These are phyloP conservation scores for Pseudococcus jackbeardsleyi DNA, from an alignment of 2,888 invertebrate species.

Conservation along the genomic window DNA sequence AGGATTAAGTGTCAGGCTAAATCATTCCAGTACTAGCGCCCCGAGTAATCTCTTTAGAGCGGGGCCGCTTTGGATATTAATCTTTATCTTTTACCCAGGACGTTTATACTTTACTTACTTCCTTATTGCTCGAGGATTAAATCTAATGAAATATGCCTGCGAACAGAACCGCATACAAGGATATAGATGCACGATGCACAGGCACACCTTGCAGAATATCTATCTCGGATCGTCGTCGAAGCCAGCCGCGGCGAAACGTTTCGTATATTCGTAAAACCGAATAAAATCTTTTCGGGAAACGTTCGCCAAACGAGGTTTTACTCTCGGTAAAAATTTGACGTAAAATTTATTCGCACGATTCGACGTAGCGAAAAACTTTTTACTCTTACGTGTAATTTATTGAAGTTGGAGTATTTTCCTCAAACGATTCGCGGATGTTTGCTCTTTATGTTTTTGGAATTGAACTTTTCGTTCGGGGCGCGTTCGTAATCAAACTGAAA, in stretches of 20 bases:
- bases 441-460: conserved; percentile 47
- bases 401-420: conserved; percentile 45
- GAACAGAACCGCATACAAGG: conserved; percentile 51
- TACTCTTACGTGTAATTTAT: conserved; percentile 53
- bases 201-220: neutral
- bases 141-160: conserved; percentile 62
- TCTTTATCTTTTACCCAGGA: conserved; percentile 60
- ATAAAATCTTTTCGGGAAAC: conserved; percentile 12
- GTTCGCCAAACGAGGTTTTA: conserved; percentile 2
- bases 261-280: neutral
- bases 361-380: conserved; percentile 53
- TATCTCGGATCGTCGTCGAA: neutral
- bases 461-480: conserved; percentile 46
- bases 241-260: neutral
- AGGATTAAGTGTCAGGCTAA: conserved; percentile 61
- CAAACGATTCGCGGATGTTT: conserved; percentile 54
- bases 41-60: conserved; percentile 57
- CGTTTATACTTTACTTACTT: conserved; percentile 61
- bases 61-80: conserved; percentile 59
- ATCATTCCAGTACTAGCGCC: conserved; percentile 59
- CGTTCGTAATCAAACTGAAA: conserved; percentile 49
- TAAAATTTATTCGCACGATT: conserved; percentile 52
- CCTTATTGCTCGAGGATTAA: conserved; percentile 59
- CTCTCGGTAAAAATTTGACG: conserved; percentile 48
- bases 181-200: neutral